Evolutionary conservation across 2,888 invertebrate genomes (phyloP), one percentile per base, ranked within the genome.

Genomic region (Mythimna pallens): DNA sequence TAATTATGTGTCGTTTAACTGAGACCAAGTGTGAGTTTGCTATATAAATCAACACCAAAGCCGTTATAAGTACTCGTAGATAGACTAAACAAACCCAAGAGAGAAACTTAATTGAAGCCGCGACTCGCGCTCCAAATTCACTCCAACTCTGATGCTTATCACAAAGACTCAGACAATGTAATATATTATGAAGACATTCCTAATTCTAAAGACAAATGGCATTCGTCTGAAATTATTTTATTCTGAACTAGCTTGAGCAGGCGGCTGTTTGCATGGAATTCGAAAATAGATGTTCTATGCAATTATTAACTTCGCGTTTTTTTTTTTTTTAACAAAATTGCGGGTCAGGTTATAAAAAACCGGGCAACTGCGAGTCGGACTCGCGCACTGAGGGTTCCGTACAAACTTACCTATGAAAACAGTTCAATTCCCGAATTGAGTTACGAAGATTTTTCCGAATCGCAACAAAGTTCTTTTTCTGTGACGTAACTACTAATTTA

Each of bases 131-230:
- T 65, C 70, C 59, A 54, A 73, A 76, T 76, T 72, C 70, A 72
- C 75, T 70, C 58, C 62, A 75, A 57, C 65, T 83, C 70, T 61
- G 77, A 86, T 86, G 36, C 68, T 72, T 75, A 73, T 84, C 81
- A n/a, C 54, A 43, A 54, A 66, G 47, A 43, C 66, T 65, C 50
- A 66, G 70, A 66, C 63, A 64, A 36, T 68, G 66, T 73, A 54
- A 72, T 76, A 59, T 72, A 69, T 76, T 71, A 67, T 47, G 70
- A 65, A 84, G 57, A 70, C 70, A 55, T 40, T 69, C 52, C 36
- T 73, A 50, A 68, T 73, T 66, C 59, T 25, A 50, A 58, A 83
- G 80, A 79, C 47, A 83, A 71, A 82, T 78, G 50, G 36, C 22
- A 47, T 67, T 58, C 58, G 50, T 78, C 58, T 66, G 43, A 43